Conservation (phyloP, 2,888 invertebrate species). For the Salticus scenicus region DNA sequence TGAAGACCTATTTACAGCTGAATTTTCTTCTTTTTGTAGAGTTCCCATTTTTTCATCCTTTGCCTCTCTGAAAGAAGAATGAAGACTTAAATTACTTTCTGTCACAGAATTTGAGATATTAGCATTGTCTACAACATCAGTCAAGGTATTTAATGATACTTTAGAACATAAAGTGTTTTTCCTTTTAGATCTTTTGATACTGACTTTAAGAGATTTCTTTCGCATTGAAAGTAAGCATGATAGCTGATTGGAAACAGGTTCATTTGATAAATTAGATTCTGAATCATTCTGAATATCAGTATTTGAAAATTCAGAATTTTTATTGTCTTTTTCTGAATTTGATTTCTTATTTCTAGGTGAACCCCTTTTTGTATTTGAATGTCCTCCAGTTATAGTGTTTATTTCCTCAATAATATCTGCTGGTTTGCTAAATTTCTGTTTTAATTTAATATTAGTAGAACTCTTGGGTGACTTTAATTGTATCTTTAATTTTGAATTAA, state of each 20-base stretch:
- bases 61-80: slow-evolving; percentile 42
- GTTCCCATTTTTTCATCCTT: slow-evolving; percentile 21
- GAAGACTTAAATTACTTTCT: slow-evolving; percentile 36
- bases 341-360: background rate
- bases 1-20: background rate
- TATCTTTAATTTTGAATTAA: slow-evolving; percentile 11
- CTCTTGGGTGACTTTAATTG: background rate
- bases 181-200: slow-evolving; percentile 32
- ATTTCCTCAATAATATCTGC: slow-evolving; percentile 44
- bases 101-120: slow-evolving; percentile 27
- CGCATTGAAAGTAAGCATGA: slow-evolving; percentile 33
- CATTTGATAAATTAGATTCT: slow-evolving; percentile 1
- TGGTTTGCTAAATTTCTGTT: slow-evolving; percentile 2
- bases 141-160: slow-evolving; percentile 15
- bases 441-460: background rate
- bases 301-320: background rate
- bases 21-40: slow-evolving; percentile 10
- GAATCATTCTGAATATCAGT: background rate
- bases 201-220: slow-evolving; percentile 50
- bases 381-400: slow-evolving; percentile 44
- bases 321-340: slow-evolving; percentile 8
- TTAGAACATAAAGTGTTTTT: background rate
- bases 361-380: background rate
- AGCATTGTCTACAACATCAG: slow-evolving; percentile 7
- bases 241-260: background rate